A percentile compares a stretch with the other conserved stretches of the same genome.
These are phyloP conservation scores for Paragorgia papillata DNA, from an alignment of 92 coral and sea anemone species.

Conservation along the genomic window DNA sequence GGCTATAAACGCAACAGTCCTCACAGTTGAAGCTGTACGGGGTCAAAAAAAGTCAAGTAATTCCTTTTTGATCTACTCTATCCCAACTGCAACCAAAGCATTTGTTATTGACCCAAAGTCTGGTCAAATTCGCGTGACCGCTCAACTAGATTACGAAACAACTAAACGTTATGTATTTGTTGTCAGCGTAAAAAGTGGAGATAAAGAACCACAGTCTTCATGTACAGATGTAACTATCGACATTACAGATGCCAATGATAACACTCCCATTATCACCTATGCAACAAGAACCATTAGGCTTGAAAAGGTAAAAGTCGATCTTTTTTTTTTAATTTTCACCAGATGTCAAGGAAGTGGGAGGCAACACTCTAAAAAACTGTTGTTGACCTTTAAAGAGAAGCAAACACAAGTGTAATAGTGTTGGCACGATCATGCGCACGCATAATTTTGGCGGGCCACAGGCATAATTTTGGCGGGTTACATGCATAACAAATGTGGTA, in stretches of 20 bases:
- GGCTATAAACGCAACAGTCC: not conserved
- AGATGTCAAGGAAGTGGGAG: too few species aligned
- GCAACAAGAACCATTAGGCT: not conserved
- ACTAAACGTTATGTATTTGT: conserved; percentile 1
- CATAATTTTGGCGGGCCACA: too few species aligned
- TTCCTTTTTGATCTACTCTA: not conserved
- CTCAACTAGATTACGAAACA: conserved; percentile 14
- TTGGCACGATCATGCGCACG: too few species aligned
- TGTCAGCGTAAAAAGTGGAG: not conserved
- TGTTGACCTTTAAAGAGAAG: too few species aligned
- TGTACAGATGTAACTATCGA: conserved; percentile 10
- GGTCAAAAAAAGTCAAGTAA: conserved; percentile 12
- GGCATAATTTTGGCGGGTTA: too few species aligned
- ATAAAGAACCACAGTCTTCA: not conserved
- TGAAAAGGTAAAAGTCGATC: not conserved
- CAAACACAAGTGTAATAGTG: too few species aligned
- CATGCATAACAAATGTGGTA: too few species aligned
- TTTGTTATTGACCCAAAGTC: conserved; percentile 62
- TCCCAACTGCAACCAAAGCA: not conserved
- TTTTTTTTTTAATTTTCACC: not conserved
- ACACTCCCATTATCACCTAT: not conserved
- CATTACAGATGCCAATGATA: conserved; percentile 1
- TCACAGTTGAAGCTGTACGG: conserved; percentile 40
- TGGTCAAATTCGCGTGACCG: conserved; percentile 11
- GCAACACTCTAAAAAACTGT: too few species aligned